These are phyloP conservation scores for Trinectes maculatus DNA, from an alignment of 2,113 vertebrate species.

Conservation along the genomic window DNA sequence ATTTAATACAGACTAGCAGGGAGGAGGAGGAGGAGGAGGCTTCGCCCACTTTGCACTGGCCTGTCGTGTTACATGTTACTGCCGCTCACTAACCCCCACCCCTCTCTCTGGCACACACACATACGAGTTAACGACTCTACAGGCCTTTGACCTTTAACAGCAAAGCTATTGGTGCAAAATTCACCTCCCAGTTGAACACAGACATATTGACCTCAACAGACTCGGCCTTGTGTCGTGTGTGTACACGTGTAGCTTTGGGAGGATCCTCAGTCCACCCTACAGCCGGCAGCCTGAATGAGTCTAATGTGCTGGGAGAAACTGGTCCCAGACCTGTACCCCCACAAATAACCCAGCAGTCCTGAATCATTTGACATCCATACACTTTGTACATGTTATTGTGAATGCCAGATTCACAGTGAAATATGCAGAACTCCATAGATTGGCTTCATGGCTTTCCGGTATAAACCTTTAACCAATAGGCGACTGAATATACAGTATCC, in stretches of 20 bases:
- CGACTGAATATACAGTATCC: too few relatives aligned
- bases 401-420: background rate
- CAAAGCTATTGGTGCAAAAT: slow-evolving; percentile 3
- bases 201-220: slow-evolving; percentile 51
- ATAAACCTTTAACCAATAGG: too few relatives aligned
- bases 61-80: slow-evolving; percentile 30
- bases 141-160: slow-evolving; percentile 28
- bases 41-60: slow-evolving; percentile 5
- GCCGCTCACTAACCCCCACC: background rate
- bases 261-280: slow-evolving; percentile 56
- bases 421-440: background rate
- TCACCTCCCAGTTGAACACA: slow-evolving; percentile 15
- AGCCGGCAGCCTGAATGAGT: slow-evolving; percentile 89
- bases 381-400: slow-evolving; percentile 11
- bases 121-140: slow-evolving; percentile 3
- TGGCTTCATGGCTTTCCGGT: too few relatives aligned
- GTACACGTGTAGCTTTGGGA: slow-evolving; percentile 58
- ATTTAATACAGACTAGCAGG: slow-evolving; percentile 24
- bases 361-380: slow-evolving; percentile 6
- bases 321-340: slow-evolving; percentile 36
- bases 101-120: background rate
- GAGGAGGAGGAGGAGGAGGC: too few relatives aligned
- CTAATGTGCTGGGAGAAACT: slow-evolving; percentile 89
- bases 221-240: slow-evolving; percentile 47
- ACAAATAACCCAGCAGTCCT: slow-evolving; percentile 29